Percentiles rank a stretch among this genome's conserved stretches.
These are phyloP conservation scores for Troilus luridus DNA, from an alignment of 2,888 invertebrate species.

Conservation along the genomic window DNA sequence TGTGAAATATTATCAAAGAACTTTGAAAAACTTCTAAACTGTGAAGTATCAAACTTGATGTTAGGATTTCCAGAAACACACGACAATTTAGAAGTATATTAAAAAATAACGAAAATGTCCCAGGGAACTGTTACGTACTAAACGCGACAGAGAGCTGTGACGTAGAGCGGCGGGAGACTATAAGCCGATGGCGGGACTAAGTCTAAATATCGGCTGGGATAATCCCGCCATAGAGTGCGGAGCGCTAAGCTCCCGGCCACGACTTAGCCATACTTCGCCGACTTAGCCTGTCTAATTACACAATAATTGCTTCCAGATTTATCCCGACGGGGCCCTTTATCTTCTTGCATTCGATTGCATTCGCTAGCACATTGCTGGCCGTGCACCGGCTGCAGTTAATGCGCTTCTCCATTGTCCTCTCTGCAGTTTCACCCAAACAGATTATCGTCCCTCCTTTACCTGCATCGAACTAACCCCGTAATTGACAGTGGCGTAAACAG, in stretches of 20 bases:
- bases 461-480: background rate
- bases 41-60: too few species aligned
- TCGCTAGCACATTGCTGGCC: background rate
- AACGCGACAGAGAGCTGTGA: background rate
- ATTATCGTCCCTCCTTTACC: background rate
- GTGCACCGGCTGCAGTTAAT: background rate
- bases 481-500: background rate
- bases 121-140: background rate
- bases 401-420: background rate
- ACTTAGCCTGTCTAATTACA: slow-evolving; percentile 42
- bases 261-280: slow-evolving; percentile 27
- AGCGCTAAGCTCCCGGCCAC: slow-evolving; percentile 18
- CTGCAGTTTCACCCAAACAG: slow-evolving; percentile 9
- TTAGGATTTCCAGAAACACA: too few species aligned
- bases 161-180: background rate
- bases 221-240: background rate
- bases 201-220: slow-evolving; percentile 26
- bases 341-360: slow-evolving; percentile 44
- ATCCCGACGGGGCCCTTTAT: slow-evolving; percentile 50
- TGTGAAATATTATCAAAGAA: too few species aligned
- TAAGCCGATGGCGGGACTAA: background rate
- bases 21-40: too few species aligned
- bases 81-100: background rate
- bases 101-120: background rate
- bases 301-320: slow-evolving; percentile 54